These are phyloP conservation scores for Cyprichromis sp. DNA, from an alignment of 2,113 vertebrate species.

Conservation along the genomic window DNA sequence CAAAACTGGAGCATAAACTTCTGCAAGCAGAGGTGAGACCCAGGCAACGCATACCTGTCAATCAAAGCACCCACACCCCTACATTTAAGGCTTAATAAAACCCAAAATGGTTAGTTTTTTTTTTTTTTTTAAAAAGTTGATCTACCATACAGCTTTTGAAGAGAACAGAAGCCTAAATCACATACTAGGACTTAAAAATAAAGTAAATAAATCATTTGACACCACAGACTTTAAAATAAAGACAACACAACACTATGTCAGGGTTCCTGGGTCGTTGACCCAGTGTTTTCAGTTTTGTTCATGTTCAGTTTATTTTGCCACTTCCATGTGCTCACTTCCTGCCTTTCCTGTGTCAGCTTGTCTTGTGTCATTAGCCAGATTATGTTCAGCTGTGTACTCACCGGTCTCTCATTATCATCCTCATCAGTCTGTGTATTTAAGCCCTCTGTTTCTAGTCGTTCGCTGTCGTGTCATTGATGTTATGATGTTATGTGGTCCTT, in stretches of 20 bases:
- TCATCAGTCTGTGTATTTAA: too few relatives aligned
- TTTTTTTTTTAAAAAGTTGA: accelerated
- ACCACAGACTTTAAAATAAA: not conserved
- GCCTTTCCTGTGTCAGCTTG: too few relatives aligned
- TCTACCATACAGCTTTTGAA: not conserved
- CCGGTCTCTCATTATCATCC: too few relatives aligned
- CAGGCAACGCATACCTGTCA: not conserved
- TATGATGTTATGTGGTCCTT: too few relatives aligned
- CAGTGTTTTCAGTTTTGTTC: too few relatives aligned
- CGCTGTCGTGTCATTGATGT: too few relatives aligned
- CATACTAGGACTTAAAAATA: not conserved
- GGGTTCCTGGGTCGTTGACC: too few relatives aligned
- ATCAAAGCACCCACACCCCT: not conserved
- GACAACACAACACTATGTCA: not conserved
- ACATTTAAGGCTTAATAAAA: not conserved
- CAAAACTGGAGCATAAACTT: not conserved
- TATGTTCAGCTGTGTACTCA: too few relatives aligned
- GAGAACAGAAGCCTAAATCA: not conserved
- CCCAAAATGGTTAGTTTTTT: accelerated
- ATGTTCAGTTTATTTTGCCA: too few relatives aligned
- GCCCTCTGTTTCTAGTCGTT: too few relatives aligned
- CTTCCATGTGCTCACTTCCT: too few relatives aligned
- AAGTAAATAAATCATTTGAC: not conserved
- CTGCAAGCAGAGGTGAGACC: not conserved
- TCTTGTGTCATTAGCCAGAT: too few relatives aligned